Conservation (phyloP, 2,113 vertebrate species). For the Cisticola juncidis region DNA sequence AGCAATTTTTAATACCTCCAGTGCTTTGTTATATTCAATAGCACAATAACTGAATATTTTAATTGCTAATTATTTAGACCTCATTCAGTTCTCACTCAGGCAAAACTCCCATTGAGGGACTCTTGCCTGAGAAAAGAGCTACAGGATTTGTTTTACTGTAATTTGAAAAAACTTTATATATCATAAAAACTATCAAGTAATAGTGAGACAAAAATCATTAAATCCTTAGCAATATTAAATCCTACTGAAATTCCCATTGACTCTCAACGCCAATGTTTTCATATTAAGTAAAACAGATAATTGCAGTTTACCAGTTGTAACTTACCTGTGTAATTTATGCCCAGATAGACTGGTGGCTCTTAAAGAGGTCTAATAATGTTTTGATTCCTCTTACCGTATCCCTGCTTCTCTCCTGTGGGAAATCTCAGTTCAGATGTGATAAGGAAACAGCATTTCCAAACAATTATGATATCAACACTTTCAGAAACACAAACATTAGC, state of each 20-base stretch:
- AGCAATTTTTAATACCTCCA: conserved; percentile 64
- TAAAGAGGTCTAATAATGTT: conserved; percentile 32
- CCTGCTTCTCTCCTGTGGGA: background rate
- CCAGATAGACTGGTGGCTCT: conserved; percentile 19
- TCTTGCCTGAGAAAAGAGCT: conserved; percentile 55
- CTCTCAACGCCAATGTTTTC: conserved; percentile 36
- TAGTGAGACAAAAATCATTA: conserved; percentile 63
- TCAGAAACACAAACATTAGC: background rate
- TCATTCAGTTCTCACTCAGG: conserved; percentile 67
- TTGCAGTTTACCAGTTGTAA: conserved; percentile 7
- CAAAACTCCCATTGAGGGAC: conserved; percentile 67
- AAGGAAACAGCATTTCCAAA: conserved; percentile 7
- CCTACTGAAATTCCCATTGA: conserved; percentile 56
- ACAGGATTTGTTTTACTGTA: conserved; percentile 60
- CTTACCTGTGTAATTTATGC: conserved; percentile 43
- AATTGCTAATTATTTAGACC: conserved; percentile 70
- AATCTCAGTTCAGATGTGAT: background rate
- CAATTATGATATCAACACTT: background rate
- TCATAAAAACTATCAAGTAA: conserved; percentile 59
- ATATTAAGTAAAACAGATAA: conserved; percentile 51
- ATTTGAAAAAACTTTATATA: conserved; percentile 65
- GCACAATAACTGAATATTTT: conserved; percentile 70
- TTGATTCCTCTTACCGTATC: background rate
- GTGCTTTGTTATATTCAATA: conserved; percentile 64
- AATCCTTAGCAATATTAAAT: conserved; percentile 55